Base-by-base conservation (phyloP, 2,113 vertebrate species). In the Labrus mixtus region DNA sequence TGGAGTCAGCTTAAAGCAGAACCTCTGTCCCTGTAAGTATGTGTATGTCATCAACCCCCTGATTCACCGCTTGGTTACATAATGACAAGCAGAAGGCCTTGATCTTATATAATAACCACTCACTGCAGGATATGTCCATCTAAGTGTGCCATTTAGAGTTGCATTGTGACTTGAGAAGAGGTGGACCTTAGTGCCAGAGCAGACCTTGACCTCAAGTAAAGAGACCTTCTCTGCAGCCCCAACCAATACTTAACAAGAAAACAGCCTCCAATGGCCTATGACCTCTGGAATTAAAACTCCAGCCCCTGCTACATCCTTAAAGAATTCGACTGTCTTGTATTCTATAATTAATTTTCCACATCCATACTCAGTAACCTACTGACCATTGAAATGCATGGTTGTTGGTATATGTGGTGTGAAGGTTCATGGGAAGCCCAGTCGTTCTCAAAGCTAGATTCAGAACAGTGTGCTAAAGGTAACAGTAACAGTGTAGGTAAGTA, bases 11-110 rank as follows among this genome's bases (percentile, higher is more conserved):
- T 77, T 72, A 46, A 33, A 81, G 45, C 57, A 55, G 41, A 46
- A 48, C 63, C 13, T 2, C 60, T 77, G 41, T 81, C 57, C 75
- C 70, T 13, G 12, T 59, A 43, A 57, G 50, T 72, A 48, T 41
- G 55, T 41, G 37, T 67, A 70, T 82, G 58, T 77, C 77, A 83
- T 81, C 67, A 68, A 72, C 69, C 51, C 17, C 54, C 72, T 79
- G 76, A 84, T 85, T 85, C 75, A 72, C 57, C 1, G 19, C 62
- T 54, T 57, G 13, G 66, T 87, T 87, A 68, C 65, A 76, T 83
- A 87, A 85, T n/a, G 29, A 10, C 53, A 50, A 54, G 69, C 53
- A 76, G 73, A 60, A 69, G 43, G 74, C 73, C n/a, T n/a, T 73
- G 6, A 50, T 70, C 79, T 83, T 70, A 67, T 58, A 75, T 74